Percentiles rank a stretch among this genome's conserved stretches.
Evolutionary conservation across 92 coral and sea anemone species (phyloP).

Genomic region (Chrysogorgia sp.): DNA sequence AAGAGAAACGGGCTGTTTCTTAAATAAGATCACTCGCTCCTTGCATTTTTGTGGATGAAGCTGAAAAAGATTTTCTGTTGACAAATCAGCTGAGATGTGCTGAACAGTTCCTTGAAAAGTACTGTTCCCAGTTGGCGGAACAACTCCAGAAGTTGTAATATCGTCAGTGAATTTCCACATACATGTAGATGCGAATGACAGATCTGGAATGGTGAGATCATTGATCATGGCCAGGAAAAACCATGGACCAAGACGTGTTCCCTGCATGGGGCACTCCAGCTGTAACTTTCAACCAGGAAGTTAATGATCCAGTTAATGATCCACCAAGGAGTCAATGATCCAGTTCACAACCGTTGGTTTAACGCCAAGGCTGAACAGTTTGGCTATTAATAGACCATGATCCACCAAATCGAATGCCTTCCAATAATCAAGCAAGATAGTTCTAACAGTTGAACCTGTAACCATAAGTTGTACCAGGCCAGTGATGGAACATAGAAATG

Average conservation of each 20-base stretch:
- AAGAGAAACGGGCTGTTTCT: neutral
- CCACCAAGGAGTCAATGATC: slow-evolving; percentile 43
- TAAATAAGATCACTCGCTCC: neutral
- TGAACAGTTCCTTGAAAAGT: too few relatives aligned
- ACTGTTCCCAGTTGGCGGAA: too few relatives aligned
- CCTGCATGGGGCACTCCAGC: slow-evolving; percentile 18
- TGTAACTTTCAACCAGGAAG: slow-evolving; percentile 17
- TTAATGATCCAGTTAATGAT: slow-evolving; percentile 1
- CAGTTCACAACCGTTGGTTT: slow-evolving; percentile 55
- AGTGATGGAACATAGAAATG: too few relatives aligned
- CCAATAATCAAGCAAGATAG: slow-evolving; percentile 25
- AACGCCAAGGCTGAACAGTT: slow-evolving; percentile 45
- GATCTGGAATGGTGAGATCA: neutral
- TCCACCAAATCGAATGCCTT: slow-evolving; percentile 64
- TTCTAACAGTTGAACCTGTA: slow-evolving; percentile 45
- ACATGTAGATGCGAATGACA: too few relatives aligned
- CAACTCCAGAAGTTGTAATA: too few relatives aligned
- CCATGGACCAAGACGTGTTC: slow-evolving; percentile 45
- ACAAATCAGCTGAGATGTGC: too few relatives aligned
- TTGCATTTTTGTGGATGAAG: neutral
- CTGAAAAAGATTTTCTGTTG: too few relatives aligned
- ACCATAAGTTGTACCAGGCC: slow-evolving; percentile 35
- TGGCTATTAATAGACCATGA: too few relatives aligned
- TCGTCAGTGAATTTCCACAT: too few relatives aligned
- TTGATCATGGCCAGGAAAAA: slow-evolving; percentile 40